A percentile compares a stretch with the other conserved stretches of the same genome.
These are phyloP conservation scores for Dolichotis patagonum DNA, from an alignment of 2,113 vertebrate genomes.

Conservation along the genomic window DNA sequence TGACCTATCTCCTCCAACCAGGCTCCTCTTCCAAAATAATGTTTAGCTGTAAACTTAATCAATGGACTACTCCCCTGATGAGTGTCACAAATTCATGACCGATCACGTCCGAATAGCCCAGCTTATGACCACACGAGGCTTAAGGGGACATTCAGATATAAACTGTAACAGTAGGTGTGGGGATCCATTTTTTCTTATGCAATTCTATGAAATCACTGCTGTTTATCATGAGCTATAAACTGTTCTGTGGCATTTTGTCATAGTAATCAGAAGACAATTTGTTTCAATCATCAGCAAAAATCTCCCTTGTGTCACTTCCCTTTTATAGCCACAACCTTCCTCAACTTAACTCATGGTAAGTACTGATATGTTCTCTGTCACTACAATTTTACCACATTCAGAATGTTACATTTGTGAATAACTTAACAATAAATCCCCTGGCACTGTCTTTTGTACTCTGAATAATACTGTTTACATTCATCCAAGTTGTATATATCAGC, in stretches of 20 bases:
- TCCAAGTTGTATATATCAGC: background rate
- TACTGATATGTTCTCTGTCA: background rate
- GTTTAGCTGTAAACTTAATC: too few species aligned
- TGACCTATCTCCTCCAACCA: background rate
- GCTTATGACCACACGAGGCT: background rate
- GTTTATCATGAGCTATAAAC: background rate
- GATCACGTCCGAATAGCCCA: background rate
- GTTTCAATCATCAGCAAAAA: background rate
- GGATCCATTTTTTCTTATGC: background rate
- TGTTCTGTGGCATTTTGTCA: background rate
- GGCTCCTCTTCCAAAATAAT: background rate
- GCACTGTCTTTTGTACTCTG: background rate
- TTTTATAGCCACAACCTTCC: background rate
- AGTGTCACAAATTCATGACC: background rate
- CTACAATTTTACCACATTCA: background rate
- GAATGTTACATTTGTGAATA: background rate
- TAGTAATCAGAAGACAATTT: background rate
- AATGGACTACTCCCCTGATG: background rate
- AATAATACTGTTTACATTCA: background rate
- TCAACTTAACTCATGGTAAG: background rate
- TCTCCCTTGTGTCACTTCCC: background rate
- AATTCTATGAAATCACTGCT: background rate
- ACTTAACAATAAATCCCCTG: background rate
- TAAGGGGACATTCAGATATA: background rate
- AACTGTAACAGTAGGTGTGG: background rate